phyloP scores from a whole-genome alignment of 2,113 vertebrate species.

The Odontophorus gujanensis region DNA sequence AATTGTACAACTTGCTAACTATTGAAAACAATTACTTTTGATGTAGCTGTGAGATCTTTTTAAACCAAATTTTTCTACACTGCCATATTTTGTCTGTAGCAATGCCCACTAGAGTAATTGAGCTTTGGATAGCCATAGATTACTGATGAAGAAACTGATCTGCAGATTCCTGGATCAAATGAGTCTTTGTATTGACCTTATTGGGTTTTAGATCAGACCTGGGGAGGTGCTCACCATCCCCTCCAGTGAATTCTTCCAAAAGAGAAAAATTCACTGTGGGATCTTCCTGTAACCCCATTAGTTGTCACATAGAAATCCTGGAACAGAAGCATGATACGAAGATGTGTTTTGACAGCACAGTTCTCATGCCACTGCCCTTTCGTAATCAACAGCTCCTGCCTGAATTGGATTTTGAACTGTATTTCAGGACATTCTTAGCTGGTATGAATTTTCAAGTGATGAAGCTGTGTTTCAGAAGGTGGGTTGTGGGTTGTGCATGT shows the following conservation, averaged over 20 bases:
- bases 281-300: not conserved
- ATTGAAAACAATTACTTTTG: not conserved
- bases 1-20: not conserved
- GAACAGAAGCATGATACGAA: not conserved
- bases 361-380: not conserved
- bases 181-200: not conserved
- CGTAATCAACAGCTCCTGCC: not conserved
- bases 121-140: not conserved
- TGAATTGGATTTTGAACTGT: not conserved
- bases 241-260: not conserved
- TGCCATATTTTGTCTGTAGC: not conserved
- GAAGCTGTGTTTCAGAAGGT: conserved; percentile 12
- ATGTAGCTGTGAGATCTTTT: not conserved
- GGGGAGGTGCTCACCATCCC: not conserved
- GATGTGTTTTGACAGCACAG: conserved; percentile 8
- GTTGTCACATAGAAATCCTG: not conserved
- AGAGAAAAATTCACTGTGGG: not conserved
- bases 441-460: not conserved
- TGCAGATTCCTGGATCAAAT: not conserved
- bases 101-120: not conserved
- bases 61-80: not conserved
- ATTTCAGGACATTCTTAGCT: not conserved
- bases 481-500: not conserved
- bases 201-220: not conserved
- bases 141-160: not conserved